phyloP scores from a whole-genome alignment of 35 echinoderm and acorn worm genomes.

The Lytechinus pictus region DNA sequence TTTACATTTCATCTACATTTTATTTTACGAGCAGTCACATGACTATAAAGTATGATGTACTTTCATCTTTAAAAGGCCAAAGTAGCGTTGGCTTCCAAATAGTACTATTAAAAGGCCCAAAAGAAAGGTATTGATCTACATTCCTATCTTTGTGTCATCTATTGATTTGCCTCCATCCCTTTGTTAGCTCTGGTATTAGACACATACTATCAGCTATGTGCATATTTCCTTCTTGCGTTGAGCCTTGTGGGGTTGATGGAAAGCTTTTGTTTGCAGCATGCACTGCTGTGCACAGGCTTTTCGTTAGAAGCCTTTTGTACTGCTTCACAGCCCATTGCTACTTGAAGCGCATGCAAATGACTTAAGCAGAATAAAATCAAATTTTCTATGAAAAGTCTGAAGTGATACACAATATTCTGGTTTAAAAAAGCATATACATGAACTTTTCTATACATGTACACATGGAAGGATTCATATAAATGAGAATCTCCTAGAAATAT shows the following conservation, averaged over 20 bases:
- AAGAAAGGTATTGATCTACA: neutral
- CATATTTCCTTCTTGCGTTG: neutral
- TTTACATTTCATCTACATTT: no score
- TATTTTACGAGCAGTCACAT: no score
- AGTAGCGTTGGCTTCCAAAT: slow-evolving; percentile 23
- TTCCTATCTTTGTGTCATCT: slow-evolving; percentile 29
- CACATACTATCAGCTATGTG: slow-evolving; percentile 9
- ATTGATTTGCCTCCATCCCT: slow-evolving; percentile 20
- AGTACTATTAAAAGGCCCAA: slow-evolving; percentile 13
- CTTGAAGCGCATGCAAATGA: no score
- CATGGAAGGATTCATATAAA: no score
- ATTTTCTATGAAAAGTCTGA: no score
- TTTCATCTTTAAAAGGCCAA: neutral
- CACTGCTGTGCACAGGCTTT: neutral
- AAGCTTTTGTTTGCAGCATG: neutral
- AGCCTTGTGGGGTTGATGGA: neutral
- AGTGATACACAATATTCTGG: no score
- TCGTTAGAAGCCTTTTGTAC: neutral
- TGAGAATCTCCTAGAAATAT: no score
- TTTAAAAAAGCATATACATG: no score
- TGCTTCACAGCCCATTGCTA: neutral
- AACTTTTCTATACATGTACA: no score
- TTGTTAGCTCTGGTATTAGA: neutral
- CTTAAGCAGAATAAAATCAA: no score
- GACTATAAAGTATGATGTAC: no score